Conservation (phyloP, 2,888 invertebrate species). For the Drosophila prolongata region DNA sequence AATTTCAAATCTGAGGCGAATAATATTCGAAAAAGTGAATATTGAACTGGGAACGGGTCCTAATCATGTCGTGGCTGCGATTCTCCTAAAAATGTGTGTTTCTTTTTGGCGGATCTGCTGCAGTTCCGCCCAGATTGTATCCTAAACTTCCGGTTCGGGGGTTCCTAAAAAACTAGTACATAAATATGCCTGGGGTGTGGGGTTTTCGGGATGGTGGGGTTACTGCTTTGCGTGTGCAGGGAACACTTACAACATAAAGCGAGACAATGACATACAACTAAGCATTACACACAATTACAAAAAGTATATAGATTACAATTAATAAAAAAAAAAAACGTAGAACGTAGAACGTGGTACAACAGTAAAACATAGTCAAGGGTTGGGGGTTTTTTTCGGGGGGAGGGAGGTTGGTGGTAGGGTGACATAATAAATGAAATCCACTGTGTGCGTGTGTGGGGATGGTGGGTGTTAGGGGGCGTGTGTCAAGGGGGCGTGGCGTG, state of each 20-base stretch:
- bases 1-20: background rate
- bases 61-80: constrained; percentile 4
- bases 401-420: constrained; percentile 1
- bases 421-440: constrained; percentile 21
- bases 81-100: constrained; percentile 1
- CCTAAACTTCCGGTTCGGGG: constrained; percentile 1
- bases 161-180: constrained; percentile 28
- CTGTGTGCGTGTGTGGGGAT: constrained; percentile 33
- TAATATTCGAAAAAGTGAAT: background rate
- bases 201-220: background rate
- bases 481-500: background rate
- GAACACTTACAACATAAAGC: constrained; percentile 45
- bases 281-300: constrained; percentile 40
- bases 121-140: constrained; percentile 35
- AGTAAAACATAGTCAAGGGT: constrained; percentile 24
- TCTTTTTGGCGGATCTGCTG: constrained; percentile 18
- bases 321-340: constrained; percentile 19
- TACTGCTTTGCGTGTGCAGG: constrained; percentile 13
- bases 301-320: constrained; percentile 35
- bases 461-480: background rate
- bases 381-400: background rate
- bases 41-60: background rate
- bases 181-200: constrained; percentile 25
- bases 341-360: constrained; percentile 26
- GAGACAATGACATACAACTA: constrained; percentile 46